Conservation (phyloP, 2,888 invertebrate genomes). For the Drosophila merina region DNA sequence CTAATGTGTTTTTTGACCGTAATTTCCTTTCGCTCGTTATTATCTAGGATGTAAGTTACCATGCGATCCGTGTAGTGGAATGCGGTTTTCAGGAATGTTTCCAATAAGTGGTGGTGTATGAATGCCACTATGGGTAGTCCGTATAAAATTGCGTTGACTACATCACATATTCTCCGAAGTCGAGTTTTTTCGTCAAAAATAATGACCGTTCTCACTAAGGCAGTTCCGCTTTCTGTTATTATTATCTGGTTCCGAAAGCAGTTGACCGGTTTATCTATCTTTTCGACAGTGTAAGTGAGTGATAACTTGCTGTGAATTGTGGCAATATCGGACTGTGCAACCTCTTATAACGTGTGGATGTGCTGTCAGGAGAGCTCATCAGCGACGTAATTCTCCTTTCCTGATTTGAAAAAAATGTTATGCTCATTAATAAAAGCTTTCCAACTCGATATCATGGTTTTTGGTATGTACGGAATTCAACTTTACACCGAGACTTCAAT, state of each 20-base stretch:
- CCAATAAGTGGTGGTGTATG: no score
- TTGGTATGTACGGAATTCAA: no score
- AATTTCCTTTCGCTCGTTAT: conserved; percentile 10
- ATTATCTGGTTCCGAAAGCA: no score
- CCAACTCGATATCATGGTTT: no score
- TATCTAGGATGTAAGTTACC: conserved; percentile 1
- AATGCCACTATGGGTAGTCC: not conserved
- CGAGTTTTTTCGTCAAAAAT: no score
- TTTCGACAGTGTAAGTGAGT: no score
- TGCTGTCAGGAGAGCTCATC: not conserved
- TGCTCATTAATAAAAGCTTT: conserved; percentile 2
- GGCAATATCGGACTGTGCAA: not conserved
- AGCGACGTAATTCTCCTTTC: conserved; percentile 2
- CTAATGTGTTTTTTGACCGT: conserved; percentile 14
- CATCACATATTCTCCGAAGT: not conserved
- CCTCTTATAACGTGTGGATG: conserved; percentile 1
- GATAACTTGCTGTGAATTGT: not conserved
- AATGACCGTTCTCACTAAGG: not conserved
- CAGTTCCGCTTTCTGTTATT: no score
- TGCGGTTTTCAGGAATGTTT: not conserved
- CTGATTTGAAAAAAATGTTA: not conserved
- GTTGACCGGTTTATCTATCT: not conserved
- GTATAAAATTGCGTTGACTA: conserved; percentile 1
- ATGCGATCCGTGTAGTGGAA: not conserved
- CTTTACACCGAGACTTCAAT: no score